phyloP scores from a whole-genome alignment of 2,113 vertebrate genomes.

The Rhinoptilus africanus region DNA sequence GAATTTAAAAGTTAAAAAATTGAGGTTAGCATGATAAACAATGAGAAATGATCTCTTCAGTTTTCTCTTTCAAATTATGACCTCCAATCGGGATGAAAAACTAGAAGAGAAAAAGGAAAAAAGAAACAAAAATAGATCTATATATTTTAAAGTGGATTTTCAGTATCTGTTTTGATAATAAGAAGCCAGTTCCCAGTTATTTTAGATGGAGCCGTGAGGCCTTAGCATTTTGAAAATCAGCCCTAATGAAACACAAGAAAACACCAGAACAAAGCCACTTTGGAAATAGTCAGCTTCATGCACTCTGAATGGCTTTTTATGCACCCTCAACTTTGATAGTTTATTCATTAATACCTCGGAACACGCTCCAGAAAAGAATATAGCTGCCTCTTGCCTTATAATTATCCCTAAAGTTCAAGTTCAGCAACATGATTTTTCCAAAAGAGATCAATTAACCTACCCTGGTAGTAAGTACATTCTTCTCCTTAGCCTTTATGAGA shows the following conservation, averaged over 20 bases:
- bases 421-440: neutral
- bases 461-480: accelerated
- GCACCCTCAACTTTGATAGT: neutral
- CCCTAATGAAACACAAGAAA: neutral
- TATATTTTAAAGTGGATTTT: neutral
- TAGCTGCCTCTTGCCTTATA: neutral
- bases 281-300: neutral
- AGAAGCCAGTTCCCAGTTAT: neutral
- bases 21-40: neutral
- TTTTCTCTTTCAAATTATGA: neutral
- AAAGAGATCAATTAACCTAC: neutral
- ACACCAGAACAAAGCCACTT: neutral
- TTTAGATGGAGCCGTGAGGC: neutral
- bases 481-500: accelerated
- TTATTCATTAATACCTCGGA: neutral
- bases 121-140: neutral
- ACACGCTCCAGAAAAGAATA: neutral
- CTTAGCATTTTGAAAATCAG: neutral
- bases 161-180: neutral
- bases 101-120: neutral
- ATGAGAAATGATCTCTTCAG: neutral
- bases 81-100: neutral
- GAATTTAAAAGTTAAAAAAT: neutral
- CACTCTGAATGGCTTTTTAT: neutral
- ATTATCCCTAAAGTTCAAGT: neutral